Percentiles rank a stretch among this genome's conserved stretches.
These are phyloP conservation scores for Cathartes aura DNA, from an alignment of 2,113 vertebrate species.

Conservation along the genomic window DNA sequence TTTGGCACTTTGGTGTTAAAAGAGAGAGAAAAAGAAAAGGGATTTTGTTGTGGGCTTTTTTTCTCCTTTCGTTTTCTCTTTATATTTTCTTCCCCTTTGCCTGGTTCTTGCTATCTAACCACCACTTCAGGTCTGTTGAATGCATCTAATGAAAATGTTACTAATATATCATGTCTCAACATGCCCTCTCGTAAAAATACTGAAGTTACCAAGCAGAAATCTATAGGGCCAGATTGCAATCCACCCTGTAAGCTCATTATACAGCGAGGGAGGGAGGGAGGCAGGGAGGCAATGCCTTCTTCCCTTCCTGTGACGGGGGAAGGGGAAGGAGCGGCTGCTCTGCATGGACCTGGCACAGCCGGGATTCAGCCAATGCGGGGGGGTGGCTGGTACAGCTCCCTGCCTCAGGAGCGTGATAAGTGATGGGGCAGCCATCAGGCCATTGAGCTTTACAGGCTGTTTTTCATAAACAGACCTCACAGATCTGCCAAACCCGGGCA, in stretches of 20 bases:
- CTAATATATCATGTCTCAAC: not conserved
- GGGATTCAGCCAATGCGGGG: rapidly evolving
- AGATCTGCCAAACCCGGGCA: not conserved
- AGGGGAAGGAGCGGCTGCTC: not conserved
- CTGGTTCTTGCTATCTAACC: not conserved
- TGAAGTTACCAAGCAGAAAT: not conserved
- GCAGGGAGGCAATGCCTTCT: rapidly evolving
- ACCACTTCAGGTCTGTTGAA: not conserved
- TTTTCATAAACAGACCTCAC: not conserved
- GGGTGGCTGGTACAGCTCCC: not conserved
- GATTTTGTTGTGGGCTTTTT: not conserved
- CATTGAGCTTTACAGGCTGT: not conserved
- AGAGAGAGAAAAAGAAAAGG: not conserved
- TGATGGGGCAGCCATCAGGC: not conserved
- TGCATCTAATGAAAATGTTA: not conserved
- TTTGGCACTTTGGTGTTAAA: not conserved
- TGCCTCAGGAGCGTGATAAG: rapidly evolving
- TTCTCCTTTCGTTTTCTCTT: not conserved
- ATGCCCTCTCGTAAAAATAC: not conserved
- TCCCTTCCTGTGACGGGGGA: not conserved
- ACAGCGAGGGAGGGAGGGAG: not conserved
- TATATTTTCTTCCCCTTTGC: not conserved
- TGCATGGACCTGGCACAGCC: rapidly evolving
- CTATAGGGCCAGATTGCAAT: not conserved
- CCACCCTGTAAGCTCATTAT: not conserved